Base-by-base conservation (phyloP, 2,797 vertebrate species). In the Molossus alvarezi region DNA sequence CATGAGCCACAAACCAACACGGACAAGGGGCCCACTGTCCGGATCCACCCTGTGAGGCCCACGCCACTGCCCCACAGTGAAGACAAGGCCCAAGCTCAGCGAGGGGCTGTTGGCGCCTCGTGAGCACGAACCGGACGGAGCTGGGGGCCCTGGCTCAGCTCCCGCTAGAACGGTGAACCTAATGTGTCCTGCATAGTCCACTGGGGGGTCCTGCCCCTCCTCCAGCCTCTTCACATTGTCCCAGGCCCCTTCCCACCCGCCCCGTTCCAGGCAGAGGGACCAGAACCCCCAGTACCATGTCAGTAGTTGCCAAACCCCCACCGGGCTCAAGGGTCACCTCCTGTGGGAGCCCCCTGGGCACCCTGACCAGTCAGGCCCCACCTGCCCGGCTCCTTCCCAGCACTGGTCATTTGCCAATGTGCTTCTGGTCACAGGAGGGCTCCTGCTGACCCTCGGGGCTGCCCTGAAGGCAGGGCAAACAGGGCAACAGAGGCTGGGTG, bases 401-500 rank as follows among this genome's bases (percentile, higher is more conserved):
- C 51, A 25, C 71, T 7, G 48, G 25, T 15, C 58, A 25, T 0
- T 0, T 17, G n/a, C 21, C 6, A 1, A 8, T 5, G 0, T 18
- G 17, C 55, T 0, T 2, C 65, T 33, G 55, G 4, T 18, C 1
- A 33, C 23, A 29, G 11, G 18, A 75, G 21, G 33, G 18, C 18
- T 23, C 18, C 37, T 37, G 65, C 58, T 55, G 33, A 25, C 21
- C 13, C 3, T 11, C 6, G 17, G 57, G 9, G 5, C 71, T 27
- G 45, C 72, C 29, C 86, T 27, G 45, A 48, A 14, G 27, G 23
- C 0, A 0, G 0, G 14, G 14, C 1, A 2, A 1, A 1, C 14
- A 33, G 33, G 27, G 51, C 11, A 2, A 12, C 21, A n/a, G 60
- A 10, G 5, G 71, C 33, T 0, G 1, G 20, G 13, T 6, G 20